Evolutionary conservation across 2,113 vertebrate species (phyloP).

Genomic region (Entomyzon cyanotis): DNA sequence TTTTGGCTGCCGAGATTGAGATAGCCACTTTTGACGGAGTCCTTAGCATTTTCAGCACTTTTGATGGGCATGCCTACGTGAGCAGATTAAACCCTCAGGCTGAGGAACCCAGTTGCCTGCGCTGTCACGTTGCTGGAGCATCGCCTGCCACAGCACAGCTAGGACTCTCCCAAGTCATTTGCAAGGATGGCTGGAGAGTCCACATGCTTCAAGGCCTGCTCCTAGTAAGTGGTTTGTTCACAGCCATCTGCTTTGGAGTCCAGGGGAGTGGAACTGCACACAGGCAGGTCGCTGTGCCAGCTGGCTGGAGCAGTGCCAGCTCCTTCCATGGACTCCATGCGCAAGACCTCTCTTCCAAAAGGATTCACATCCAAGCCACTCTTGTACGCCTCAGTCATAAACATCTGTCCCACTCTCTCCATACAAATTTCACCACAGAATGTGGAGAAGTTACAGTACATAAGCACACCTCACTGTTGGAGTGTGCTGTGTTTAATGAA

Average conservation of each 20-base stretch:
- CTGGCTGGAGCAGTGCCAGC: rapidly evolving
- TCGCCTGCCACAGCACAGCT: rapidly evolving
- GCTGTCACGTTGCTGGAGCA: background rate
- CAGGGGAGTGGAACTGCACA: background rate
- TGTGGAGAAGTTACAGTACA: background rate
- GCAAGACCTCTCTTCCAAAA: background rate
- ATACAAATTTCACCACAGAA: background rate
- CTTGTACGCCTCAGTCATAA: background rate
- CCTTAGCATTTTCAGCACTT: background rate
- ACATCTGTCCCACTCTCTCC: background rate
- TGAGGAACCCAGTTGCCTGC: background rate
- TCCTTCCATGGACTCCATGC: rapidly evolving
- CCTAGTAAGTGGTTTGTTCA: rapidly evolving
- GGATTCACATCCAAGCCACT: background rate
- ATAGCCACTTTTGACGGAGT: background rate
- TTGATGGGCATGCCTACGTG: background rate
- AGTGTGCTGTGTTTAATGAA: background rate
- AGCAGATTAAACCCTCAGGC: background rate
- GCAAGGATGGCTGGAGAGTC: background rate
- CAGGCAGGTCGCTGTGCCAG: background rate
- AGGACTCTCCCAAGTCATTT: background rate
- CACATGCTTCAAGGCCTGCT: background rate
- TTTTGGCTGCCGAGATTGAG: background rate
- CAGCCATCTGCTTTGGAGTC: background rate
- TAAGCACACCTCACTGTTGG: background rate